phyloP scores from a whole-genome alignment of 2,113 vertebrate genomes.

The Centropus unirufus region DNA sequence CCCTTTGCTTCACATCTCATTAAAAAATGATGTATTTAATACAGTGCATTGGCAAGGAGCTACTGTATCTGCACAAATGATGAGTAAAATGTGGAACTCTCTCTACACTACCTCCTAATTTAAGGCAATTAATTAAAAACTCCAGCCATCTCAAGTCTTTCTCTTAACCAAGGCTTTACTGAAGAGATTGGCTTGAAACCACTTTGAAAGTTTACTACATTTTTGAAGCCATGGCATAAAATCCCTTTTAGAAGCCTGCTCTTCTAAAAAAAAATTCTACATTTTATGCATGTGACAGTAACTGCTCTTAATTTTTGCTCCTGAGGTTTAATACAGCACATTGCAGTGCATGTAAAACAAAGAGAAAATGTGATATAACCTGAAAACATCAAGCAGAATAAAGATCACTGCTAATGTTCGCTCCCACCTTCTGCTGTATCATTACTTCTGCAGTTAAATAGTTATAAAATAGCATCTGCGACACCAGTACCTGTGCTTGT shows the following conservation, averaged over 20 bases:
- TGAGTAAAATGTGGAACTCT: background rate
- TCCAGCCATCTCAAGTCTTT: background rate
- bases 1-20: conserved; percentile 28
- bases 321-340: conserved; percentile 32
- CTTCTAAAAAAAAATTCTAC: conserved; percentile 34
- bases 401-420: conserved; percentile 61
- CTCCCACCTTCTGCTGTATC: conserved; percentile 68
- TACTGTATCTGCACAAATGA: conserved; percentile 28
- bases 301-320: conserved; percentile 47
- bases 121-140: background rate
- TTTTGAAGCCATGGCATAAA: conserved; percentile 12
- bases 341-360: conserved; percentile 60
- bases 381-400: conserved; percentile 51
- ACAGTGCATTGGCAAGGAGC: background rate
- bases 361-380: conserved; percentile 44
- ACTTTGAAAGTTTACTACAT: background rate
- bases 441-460: conserved; percentile 66
- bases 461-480: conserved; percentile 57
- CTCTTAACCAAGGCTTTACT: background rate
- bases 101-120: background rate
- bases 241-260: conserved; percentile 39
- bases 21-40: conserved; percentile 16
- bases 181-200: background rate
- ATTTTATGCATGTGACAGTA: conserved; percentile 35
- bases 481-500: conserved; percentile 63